Conservation (phyloP, 2,797 vertebrate species). For the Uromys caudimaculatus region DNA sequence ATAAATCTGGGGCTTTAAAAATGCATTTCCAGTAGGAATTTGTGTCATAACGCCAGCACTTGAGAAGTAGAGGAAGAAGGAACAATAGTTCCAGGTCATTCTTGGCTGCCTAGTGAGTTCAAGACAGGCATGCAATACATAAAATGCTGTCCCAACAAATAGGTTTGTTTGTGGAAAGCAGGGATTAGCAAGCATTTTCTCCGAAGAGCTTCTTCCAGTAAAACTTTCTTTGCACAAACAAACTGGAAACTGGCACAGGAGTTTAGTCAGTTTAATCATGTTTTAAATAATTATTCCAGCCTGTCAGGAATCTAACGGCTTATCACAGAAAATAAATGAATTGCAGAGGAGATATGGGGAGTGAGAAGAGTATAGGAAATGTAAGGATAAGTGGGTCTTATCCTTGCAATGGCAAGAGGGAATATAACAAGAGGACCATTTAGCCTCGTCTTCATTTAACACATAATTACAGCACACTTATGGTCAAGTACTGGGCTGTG, state of each 20-base stretch:
- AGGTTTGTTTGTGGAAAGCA: neutral
- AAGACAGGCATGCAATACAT: neutral
- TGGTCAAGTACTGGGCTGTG: neutral
- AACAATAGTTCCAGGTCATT: neutral
- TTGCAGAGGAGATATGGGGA: conserved; percentile 16
- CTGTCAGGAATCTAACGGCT: neutral
- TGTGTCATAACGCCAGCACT: neutral
- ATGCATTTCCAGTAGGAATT: neutral
- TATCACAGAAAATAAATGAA: conserved; percentile 47
- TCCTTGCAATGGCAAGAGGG: neutral
- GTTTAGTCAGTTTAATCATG: neutral
- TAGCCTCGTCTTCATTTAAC: conserved; percentile 44
- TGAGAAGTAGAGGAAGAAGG: neutral
- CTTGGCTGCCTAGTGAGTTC: neutral
- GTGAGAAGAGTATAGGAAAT: conserved; percentile 43
- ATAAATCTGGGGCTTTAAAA: neutral
- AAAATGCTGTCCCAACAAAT: neutral
- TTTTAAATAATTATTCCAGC: conserved; percentile 30
- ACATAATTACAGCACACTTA: neutral
- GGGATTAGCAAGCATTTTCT: conserved; percentile 17
- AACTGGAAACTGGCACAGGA: neutral
- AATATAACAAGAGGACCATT: neutral
- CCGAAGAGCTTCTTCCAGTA: conserved; percentile 22
- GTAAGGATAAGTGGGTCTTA: neutral
- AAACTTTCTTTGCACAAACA: conserved; percentile 40